Percentiles rank a stretch among this genome's conserved stretches.
Conservation (phyloP, 2,888 invertebrate species). For the Autographa pulchrina region DNA sequence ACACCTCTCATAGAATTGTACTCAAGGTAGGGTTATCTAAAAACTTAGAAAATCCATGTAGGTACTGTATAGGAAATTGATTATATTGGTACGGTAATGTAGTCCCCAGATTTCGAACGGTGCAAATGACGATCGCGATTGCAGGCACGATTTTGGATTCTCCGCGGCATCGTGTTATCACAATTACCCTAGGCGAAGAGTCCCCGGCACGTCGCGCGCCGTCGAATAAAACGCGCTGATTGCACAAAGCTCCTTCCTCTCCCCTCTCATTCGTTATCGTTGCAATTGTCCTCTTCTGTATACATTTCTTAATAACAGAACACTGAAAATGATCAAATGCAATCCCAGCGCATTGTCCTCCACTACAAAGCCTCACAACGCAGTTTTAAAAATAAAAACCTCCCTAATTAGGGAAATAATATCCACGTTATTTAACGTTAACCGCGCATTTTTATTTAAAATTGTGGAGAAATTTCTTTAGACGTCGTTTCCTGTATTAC, state of each 20-base stretch:
- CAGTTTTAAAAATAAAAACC: conserved; percentile 39
- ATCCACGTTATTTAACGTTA: conserved; percentile 46
- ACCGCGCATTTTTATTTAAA: conserved; percentile 55
- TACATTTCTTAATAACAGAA: conserved; percentile 78
- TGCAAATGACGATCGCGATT: conserved; percentile 61
- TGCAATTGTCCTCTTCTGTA: conserved; percentile 79
- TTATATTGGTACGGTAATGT: not conserved
- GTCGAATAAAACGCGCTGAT: conserved; percentile 83
- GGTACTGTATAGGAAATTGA: no score
- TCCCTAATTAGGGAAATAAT: conserved; percentile 55
- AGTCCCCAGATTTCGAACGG: conserved; percentile 45
- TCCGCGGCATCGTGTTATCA: conserved; percentile 67
- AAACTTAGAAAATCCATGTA: no score
- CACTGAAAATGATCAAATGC: conserved; percentile 70
- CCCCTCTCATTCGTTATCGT: conserved; percentile 85
- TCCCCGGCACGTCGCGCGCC: conserved; percentile 66
- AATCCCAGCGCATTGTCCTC: conserved; percentile 65
- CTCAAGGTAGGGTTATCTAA: no score
- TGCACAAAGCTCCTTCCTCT: conserved; percentile 84
- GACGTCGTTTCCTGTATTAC: conserved; percentile 57
- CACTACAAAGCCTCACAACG: conserved; percentile 44
- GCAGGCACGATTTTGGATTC: conserved; percentile 69
- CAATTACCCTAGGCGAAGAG: conserved; percentile 73
- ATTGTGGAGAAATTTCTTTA: conserved; percentile 55
- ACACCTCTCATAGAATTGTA: no score